Evolutionary conservation across 2,113 vertebrate genomes (phyloP), one percentile per base, ranked within the genome.

Genomic region (Tupaia tana): DNA sequence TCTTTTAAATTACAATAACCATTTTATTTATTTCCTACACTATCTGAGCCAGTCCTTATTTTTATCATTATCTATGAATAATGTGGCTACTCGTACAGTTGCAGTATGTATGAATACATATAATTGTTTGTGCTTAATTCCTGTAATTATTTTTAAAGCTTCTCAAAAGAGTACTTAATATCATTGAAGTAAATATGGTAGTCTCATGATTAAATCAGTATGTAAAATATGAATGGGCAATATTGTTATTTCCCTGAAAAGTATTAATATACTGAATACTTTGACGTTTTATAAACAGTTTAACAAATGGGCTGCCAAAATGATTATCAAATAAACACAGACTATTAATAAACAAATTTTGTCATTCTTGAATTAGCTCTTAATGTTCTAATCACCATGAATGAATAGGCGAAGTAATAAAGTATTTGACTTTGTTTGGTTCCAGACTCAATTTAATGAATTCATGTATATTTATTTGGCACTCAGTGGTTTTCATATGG

Each of bases 81-180:
- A 90, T 95, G 80, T 93, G 91, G 77, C 67, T 78, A 13, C 69
- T 93, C 29, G 58, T 86, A 83, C 15, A 82, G 19, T 80, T 75
- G 96, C 93, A 25, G 31, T 96, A 93, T 86, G 75, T 95, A 80
- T 97, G 87, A 75, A 66, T 96, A 93, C 86, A 87, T 83, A 12
- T 78, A 97, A 56, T 90, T 78, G 9, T 97, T 95, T 82, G 77
- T 92, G 75, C 67, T 97, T 95, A n/a, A 66, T 98, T 97, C 74
- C 92, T 97, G 22, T 97, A 97, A 97, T 93, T 58, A 87, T 97
- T 96, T 96, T 97, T 73, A 95, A 97, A 93, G 64, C 24, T 97
- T 98, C 90, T 97, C 98, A 91, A 97, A 98, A 97, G 71, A 97
- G 87, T 85, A 95, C n/a, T 98, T 98, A 95, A 24, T 96, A 52